Percentiles rank a stretch among this genome's conserved stretches.
Conservation (phyloP, 2,888 invertebrate genomes). For the Nomada ruficornis region DNA sequence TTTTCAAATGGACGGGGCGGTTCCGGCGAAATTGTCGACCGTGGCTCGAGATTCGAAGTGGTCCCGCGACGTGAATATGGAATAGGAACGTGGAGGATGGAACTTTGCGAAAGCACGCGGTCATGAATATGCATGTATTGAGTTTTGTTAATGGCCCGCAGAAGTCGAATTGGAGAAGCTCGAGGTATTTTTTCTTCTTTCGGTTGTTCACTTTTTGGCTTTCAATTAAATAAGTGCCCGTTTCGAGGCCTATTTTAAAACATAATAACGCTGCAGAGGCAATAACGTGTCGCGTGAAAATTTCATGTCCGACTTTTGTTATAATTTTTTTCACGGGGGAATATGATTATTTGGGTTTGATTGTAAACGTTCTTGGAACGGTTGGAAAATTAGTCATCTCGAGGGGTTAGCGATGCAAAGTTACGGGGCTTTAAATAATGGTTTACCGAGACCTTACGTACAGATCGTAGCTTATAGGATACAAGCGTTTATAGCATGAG, state of each 20-base stretch:
- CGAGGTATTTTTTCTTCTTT: background rate
- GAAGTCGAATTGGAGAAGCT: constrained; percentile 48
- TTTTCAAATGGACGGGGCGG: constrained; percentile 43
- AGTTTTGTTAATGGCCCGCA: constrained; percentile 49
- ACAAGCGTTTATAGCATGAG: constrained; percentile 62
- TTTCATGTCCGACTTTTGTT: too few species aligned
- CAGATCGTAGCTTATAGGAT: constrained; percentile 62
- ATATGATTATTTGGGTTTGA: background rate
- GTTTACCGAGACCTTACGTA: constrained; percentile 43
- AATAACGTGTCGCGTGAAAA: too few species aligned
- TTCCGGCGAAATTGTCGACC: constrained; percentile 46
- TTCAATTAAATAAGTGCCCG: constrained; percentile 17
- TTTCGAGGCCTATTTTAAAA: background rate
- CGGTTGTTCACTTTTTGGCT: background rate
- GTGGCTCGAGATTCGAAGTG: constrained; percentile 17
- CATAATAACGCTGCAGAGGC: too few species aligned
- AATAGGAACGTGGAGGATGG: constrained; percentile 35
- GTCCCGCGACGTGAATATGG: constrained; percentile 47
- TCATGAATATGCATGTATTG: constrained; percentile 45
- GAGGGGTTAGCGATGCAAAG: constrained; percentile 14
- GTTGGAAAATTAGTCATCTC: constrained; percentile 21
- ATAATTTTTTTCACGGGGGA: too few species aligned
- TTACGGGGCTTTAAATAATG: constrained; percentile 62
- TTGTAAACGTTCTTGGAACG: background rate
- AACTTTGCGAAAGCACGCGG: constrained; percentile 39